These are phyloP conservation scores for Regulus satrapa DNA, from an alignment of 2,113 vertebrate genomes.

Conservation along the genomic window DNA sequence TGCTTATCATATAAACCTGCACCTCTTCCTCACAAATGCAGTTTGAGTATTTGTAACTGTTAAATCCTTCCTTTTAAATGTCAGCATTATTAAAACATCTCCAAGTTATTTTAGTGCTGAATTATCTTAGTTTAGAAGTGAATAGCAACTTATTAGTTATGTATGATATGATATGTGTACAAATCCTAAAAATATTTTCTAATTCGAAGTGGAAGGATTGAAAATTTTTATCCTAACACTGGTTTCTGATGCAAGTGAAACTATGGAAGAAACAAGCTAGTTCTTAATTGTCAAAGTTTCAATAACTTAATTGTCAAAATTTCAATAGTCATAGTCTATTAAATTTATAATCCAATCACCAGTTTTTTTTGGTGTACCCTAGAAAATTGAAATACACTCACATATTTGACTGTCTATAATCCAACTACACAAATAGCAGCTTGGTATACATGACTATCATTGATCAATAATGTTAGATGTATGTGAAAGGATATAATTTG, in stretches of 20 bases:
- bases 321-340: not conserved
- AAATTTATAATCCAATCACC: not conserved
- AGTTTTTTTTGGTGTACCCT: not conserved
- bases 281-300: not conserved
- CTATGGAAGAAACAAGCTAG: not conserved
- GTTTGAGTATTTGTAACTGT: not conserved
- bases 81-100: not conserved
- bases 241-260: not conserved
- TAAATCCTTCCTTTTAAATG: not conserved
- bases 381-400: not conserved
- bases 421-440: not conserved
- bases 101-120: not conserved
- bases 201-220: not conserved
- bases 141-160: not conserved
- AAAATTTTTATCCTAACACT: not conserved
- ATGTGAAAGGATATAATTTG: not conserved
- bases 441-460: not conserved
- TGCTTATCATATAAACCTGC: not conserved
- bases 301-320: not conserved
- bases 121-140: not conserved
- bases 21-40: not conserved
- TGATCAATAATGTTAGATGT: not conserved
- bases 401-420: not conserved
- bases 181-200: not conserved
- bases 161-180: not conserved